Conservation (phyloP, 1,140 invertebrate species). For the Anastrepha obliqua region DNA sequence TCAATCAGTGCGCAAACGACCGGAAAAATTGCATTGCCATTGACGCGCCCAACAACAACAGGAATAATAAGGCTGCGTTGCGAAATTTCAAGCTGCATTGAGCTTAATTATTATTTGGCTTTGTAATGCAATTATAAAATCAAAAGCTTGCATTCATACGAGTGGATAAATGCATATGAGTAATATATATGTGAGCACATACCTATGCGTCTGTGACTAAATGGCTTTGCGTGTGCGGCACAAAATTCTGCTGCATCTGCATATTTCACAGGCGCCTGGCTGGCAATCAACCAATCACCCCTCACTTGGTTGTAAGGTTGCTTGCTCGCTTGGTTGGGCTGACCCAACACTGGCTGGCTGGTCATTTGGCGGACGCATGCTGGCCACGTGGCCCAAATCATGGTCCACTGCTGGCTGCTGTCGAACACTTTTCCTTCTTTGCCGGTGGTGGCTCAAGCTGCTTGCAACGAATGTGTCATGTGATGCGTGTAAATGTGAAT, state of each 20-base stretch:
- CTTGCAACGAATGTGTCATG: constrained; percentile 13
- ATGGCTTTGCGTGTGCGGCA: too few species aligned
- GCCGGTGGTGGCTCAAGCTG: neutral
- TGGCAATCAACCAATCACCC: constrained; percentile 54
- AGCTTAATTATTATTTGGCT: constrained; percentile 55
- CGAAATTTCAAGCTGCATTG: constrained; percentile 52
- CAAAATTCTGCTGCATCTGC: constrained; percentile 50
- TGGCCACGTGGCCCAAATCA: constrained; percentile 34
- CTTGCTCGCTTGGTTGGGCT: neutral
- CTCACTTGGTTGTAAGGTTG: neutral
- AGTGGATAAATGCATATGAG: neutral
- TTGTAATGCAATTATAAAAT: constrained; percentile 55
- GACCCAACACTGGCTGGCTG: neutral
- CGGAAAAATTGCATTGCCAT: constrained; percentile 48
- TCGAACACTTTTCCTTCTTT: neutral
- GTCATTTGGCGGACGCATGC: constrained; percentile 4
- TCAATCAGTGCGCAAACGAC: constrained; percentile 48
- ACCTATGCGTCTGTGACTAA: neutral
- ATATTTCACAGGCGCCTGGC: constrained; percentile 49
- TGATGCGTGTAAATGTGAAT: constrained; percentile 49
- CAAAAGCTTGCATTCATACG: constrained; percentile 49
- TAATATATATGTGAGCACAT: neutral
- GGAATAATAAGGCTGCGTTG: neutral
- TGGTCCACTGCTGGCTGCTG: neutral
- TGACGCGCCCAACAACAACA: constrained; percentile 25